Evolutionary conservation across 1,140 invertebrate genomes (phyloP).

Genomic region (Nymphalis io): DNA sequence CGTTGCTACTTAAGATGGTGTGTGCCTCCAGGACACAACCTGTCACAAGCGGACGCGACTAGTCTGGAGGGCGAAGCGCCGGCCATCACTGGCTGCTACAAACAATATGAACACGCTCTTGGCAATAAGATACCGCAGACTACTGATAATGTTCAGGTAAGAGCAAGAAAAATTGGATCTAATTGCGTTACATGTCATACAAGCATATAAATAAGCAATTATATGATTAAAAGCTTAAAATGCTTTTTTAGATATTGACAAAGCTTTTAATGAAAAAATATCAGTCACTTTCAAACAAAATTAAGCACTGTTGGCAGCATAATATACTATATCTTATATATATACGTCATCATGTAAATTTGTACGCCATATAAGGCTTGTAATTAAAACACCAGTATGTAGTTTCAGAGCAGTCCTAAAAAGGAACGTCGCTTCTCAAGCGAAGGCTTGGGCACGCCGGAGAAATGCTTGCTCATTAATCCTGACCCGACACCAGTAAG

Average conservation of each 20-base stretch:
- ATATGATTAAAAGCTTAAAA: too few species aligned
- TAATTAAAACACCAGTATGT: conserved; percentile 61
- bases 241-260: too few species aligned
- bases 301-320: too few species aligned
- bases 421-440: conserved; percentile 73
- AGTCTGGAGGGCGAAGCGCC: conserved; percentile 91
- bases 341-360: background rate
- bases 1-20: conserved; percentile 72
- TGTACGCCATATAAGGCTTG: conserved; percentile 9
- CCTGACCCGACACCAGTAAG: conserved; percentile 79
- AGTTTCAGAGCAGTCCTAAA: conserved; percentile 78
- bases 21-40: conserved; percentile 90
- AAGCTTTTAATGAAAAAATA: too few species aligned
- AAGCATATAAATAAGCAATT: background rate
- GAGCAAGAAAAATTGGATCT: background rate
- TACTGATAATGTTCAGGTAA: conserved; percentile 83
- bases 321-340: too few species aligned
- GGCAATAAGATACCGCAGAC: conserved; percentile 83
- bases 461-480: conserved; percentile 80
- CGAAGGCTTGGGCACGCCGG: conserved; percentile 72
- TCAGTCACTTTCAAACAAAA: too few species aligned
- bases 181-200: background rate
- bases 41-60: conserved; percentile 93
- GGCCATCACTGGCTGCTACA: conserved; percentile 90
- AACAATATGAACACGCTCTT: conserved; percentile 90